phyloP scores from a whole-genome alignment of 2,888 invertebrate species.

The Corbicula japonica region DNA sequence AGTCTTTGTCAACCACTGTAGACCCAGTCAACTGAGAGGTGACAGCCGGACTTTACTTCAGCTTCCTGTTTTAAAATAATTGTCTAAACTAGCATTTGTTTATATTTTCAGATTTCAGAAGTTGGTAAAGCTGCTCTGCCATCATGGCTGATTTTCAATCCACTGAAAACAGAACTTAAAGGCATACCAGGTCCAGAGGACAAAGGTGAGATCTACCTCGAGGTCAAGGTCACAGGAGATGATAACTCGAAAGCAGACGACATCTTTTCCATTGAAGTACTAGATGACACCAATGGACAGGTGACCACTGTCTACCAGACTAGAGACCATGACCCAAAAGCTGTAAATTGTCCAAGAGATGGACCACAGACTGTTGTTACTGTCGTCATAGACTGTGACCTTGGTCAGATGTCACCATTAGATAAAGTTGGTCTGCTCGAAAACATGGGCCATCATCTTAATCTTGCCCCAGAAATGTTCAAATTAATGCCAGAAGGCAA shows the following conservation, averaged over 20 bases:
- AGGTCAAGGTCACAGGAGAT: no score
- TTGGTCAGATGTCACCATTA: conserved; percentile 89
- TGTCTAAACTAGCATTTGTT: no score
- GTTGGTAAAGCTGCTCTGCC: conserved; percentile 84
- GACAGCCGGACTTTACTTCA: conserved; percentile 89
- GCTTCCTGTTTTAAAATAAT: conserved; percentile 88
- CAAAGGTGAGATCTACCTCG: no score
- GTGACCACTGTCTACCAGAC: conserved; percentile 64
- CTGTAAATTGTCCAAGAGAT: conserved; percentile 84
- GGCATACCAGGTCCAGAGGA: no score
- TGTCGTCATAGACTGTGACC: conserved; percentile 90
- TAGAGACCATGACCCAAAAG: conserved; percentile 71
- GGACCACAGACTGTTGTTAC: conserved; percentile 89
- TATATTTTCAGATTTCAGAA: no score
- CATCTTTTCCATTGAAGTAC: conserved; percentile 91
- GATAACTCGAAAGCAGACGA: no score
- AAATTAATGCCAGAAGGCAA: conserved; percentile 79
- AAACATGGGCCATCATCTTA: conserved; percentile 76
- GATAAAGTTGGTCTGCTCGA: conserved; percentile 88
- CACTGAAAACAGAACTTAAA: no score
- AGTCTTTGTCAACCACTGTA: conserved; percentile 90
- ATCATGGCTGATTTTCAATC: no score
- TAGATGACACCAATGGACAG: conserved; percentile 72
- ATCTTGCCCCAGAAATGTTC: conserved; percentile 78
- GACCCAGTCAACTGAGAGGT: conserved; percentile 92